A percentile compares a stretch with the other conserved stretches of the same genome.
These are phyloP conservation scores for Serilophus lunatus DNA, from an alignment of 2,113 vertebrate genomes.

Conservation along the genomic window DNA sequence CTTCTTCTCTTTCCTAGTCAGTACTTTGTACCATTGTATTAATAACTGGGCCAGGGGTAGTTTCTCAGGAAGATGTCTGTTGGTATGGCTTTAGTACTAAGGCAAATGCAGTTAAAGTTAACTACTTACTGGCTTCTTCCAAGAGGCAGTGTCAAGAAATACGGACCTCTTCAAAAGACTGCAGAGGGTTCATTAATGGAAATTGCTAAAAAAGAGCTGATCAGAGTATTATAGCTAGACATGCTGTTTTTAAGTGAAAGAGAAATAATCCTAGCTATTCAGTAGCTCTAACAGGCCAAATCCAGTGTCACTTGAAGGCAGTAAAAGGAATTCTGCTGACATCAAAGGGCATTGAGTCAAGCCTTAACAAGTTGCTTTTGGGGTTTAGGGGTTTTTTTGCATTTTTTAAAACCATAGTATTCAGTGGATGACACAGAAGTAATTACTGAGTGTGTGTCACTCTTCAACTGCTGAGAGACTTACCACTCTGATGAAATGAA, in stretches of 20 bases:
- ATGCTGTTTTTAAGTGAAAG: constrained; percentile 9
- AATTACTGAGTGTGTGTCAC: constrained; percentile 38
- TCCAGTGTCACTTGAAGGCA: constrained; percentile 4
- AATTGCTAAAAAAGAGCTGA: constrained; percentile 50
- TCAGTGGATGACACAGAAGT: constrained; percentile 64
- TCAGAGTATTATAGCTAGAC: constrained; percentile 36
- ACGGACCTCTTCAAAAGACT: background rate
- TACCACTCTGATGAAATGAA: constrained; percentile 78
- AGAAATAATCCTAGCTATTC: constrained; percentile 50
- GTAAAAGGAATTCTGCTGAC: background rate
- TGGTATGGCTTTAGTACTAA: constrained; percentile 62
- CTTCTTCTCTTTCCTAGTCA: constrained; percentile 75
- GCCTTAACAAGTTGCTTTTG: constrained; percentile 29
- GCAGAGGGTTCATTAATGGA: background rate
- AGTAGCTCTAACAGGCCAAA: constrained; percentile 58
- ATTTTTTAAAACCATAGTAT: constrained; percentile 63
- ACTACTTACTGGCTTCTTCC: constrained; percentile 58
- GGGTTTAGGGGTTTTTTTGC: background rate
- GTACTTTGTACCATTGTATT: constrained; percentile 79
- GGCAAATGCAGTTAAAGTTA: constrained; percentile 62
- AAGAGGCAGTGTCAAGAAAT: constrained; percentile 51
- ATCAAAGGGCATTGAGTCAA: background rate
- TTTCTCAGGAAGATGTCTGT: constrained; percentile 79
- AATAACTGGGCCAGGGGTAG: constrained; percentile 85
- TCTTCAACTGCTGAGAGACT: constrained; percentile 74